Base-by-base conservation (phyloP, 2,113 vertebrate genomes). In the Synodontis membranacea region DNA sequence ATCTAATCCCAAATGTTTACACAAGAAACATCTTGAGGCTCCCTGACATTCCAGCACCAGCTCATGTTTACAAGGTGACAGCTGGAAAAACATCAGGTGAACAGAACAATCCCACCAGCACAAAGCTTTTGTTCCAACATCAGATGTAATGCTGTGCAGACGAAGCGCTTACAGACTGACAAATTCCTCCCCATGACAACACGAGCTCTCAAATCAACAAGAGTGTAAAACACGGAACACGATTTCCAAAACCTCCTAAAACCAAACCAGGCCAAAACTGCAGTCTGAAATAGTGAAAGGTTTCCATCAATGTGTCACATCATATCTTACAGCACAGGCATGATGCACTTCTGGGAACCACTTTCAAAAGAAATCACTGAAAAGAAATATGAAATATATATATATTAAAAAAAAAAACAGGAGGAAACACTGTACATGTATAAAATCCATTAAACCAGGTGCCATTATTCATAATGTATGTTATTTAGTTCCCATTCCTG, bases 191-290 rank as follows among this genome's bases (percentile, higher is more conserved):
- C n/a, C 72, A 85, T 86, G 84, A 72, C 83, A 80, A 89, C 86
- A 90, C 81, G 17, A 54, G 42, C 64, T 60, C 44, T 91, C 88
- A 90, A 88, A 91, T 88, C 87, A 34, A 72, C 78, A 88, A 88
- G 90, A 89, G 87, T 68, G 85, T 78, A 87, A 74, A 91, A 92
- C 93, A 91, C 89, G 86, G 88, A 92, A 93, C 92, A 89, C 15
- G 14, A 78, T 78, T 52, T 89, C 84, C 80, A 87, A 87, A 92
- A 88, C 84, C 80, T 80, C 37, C 76, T 74, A 62, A 74, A 83
- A 91, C 86, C 84, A 91, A 89, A 87, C 89, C 66, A 89, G 89
- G 89, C 89, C 89, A 86, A 84, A 42, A 6, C 89, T 84, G 50
- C 80, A 74, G 87, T 89, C 88, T 91, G 91, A 92, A 89, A 44